phyloP scores from a whole-genome alignment of 2,888 invertebrate genomes.

The Dynastes grantii region DNA sequence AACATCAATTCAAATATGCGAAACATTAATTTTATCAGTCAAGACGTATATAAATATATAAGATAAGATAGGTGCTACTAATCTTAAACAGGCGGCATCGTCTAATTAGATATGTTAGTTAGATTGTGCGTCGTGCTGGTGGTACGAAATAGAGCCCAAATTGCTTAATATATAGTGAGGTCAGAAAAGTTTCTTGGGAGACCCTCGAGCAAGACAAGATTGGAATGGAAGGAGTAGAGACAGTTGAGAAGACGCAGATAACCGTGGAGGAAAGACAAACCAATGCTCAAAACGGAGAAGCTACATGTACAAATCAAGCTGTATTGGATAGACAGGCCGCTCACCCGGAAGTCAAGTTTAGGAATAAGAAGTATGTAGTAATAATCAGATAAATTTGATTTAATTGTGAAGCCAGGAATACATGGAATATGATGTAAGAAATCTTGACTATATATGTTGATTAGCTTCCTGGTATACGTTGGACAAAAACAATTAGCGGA shows the following conservation, averaged over 20 bases:
- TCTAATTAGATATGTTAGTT: neutral
- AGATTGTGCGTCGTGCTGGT: neutral
- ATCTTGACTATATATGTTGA: too few relatives aligned
- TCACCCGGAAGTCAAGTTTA: constrained; percentile 41
- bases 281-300: constrained; percentile 1
- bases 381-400: too few relatives aligned
- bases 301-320: neutral
- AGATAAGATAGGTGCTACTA: constrained; percentile 21
- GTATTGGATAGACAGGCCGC: constrained; percentile 9
- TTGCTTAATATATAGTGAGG: neutral
- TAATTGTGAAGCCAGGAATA: too few relatives aligned
- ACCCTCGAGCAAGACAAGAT: neutral
- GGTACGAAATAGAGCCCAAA: neutral
- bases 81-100: neutral
- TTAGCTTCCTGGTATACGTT: too few relatives aligned
- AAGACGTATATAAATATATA: constrained; percentile 2
- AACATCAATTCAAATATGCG: constrained; percentile 16
- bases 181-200: neutral
- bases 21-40: constrained; percentile 36
- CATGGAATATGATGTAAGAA: too few relatives aligned
- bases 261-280: neutral
- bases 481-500: neutral
- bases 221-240: neutral
- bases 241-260: neutral
- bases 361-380: constrained; percentile 37